Base-by-base conservation (phyloP, 2,113 vertebrate genomes). In the Zeus faber region DNA sequence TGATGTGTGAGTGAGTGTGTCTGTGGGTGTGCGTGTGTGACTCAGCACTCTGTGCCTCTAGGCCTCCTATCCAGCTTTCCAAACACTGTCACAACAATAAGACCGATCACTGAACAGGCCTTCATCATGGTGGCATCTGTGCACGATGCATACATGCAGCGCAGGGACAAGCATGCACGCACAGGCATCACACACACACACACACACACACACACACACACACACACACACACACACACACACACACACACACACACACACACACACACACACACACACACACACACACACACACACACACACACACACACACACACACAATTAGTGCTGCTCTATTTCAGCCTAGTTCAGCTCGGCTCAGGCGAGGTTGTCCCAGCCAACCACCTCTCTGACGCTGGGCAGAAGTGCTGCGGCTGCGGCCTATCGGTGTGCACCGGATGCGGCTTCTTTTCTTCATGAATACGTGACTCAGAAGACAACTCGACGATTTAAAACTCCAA, bases 261-360 rank as follows among this genome's bases (percentile, higher is more conserved):
- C n/a, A n/a, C n/a, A n/a, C n/a, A n/a, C n/a, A n/a, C n/a, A n/a
- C n/a, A n/a, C n/a, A n/a, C n/a, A n/a, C n/a, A n/a, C n/a, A n/a
- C n/a, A n/a, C n/a, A n/a, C n/a, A n/a, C n/a, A n/a, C n/a, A n/a
- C n/a, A n/a, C n/a, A n/a, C n/a, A n/a, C n/a, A n/a, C n/a, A n/a
- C n/a, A n/a, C n/a, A n/a, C 35, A 3, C 33, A 10, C 35, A 16
- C 21, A 25, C 31, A n/a, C 24, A 41, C 51, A 16, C 31, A 29
- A 76, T 82, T 79, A 77, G 81, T 84, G 73, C 81, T 81, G 79
- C 81, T 84, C 81, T 81, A 84, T 64, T 84, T 84, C 81, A 60
- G 67, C 51, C 62, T 23, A 40, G 59, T 14, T 46, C 44, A 46
- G 20, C 10, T 46, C 22, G 13, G 18, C 7, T 21, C 43, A 45